Evolutionary conservation across 2,888 invertebrate species (phyloP).

Genomic region (Eupithecia inturbata): DNA sequence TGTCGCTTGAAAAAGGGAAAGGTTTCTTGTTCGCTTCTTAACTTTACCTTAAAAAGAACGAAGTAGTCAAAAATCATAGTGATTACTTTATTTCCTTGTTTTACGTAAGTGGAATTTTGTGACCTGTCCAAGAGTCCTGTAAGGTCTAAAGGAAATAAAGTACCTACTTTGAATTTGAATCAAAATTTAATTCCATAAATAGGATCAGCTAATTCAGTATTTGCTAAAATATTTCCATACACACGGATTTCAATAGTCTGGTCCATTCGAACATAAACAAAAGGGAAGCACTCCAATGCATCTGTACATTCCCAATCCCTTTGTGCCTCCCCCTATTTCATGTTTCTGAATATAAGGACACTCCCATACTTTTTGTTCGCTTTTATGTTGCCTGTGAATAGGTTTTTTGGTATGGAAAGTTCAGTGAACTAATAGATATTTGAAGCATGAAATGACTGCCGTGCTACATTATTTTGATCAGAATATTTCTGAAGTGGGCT

Average conservation of each 20-base stretch:
- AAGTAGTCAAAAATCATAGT: too few species aligned
- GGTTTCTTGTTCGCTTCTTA: too few species aligned
- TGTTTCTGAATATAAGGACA: constrained; percentile 50
- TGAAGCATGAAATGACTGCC: not conserved
- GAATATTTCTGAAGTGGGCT: not conserved
- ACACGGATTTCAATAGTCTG: constrained; percentile 17
- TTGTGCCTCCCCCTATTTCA: constrained; percentile 54
- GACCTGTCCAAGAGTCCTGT: too few species aligned
- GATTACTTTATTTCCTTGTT: too few species aligned
- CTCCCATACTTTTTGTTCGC: constrained; percentile 49
- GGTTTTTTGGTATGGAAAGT: constrained; percentile 48
- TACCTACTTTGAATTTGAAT: too few species aligned
- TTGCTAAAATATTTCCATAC: not conserved
- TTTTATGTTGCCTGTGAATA: constrained; percentile 44
- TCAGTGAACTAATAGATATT: constrained; percentile 37
- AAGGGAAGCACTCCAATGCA: constrained; percentile 59
- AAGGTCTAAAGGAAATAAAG: too few species aligned
- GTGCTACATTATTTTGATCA: not conserved
- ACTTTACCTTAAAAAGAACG: too few species aligned
- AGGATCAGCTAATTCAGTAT: not conserved
- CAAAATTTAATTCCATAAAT: not conserved
- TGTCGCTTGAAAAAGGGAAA: too few species aligned
- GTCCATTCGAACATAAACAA: constrained; percentile 49
- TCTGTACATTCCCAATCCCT: constrained; percentile 57
- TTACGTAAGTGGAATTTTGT: too few species aligned